phyloP scores from a whole-genome alignment of 2,113 vertebrate genomes.

The Microcebus tavaratra region DNA sequence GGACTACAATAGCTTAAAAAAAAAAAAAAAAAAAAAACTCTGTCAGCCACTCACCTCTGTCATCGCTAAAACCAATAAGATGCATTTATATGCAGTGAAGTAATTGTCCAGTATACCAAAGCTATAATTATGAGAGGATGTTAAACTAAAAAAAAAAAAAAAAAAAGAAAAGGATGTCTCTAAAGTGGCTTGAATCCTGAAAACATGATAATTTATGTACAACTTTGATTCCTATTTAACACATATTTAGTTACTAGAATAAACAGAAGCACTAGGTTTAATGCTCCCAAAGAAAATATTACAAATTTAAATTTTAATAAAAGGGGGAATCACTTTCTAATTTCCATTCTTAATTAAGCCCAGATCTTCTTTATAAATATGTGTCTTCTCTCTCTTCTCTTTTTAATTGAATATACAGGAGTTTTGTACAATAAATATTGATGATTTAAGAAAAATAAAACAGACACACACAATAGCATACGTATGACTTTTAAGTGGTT shows the following conservation, averaged over 20 bases:
- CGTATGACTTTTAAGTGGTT: not conserved
- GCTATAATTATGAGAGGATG: not conserved
- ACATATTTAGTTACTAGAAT: conserved; percentile 48
- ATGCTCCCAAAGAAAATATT: not conserved
- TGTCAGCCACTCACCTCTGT: conserved; percentile 47
- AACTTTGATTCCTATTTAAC: conserved; percentile 59
- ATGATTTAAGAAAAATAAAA: not conserved
- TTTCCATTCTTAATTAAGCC: not conserved
- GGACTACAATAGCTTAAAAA: conserved; percentile 52
- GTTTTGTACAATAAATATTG: not conserved
- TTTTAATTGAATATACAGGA: not conserved
- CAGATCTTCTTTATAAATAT: not conserved
- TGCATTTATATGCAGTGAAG: conserved; percentile 58
- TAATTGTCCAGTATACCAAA: conserved; percentile 55
- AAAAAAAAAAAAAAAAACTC: not conserved
- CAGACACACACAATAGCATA: not conserved
- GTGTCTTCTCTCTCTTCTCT: not conserved
- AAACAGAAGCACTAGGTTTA: not conserved
- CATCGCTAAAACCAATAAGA: conserved; percentile 68
- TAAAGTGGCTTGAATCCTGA: conserved; percentile 47
- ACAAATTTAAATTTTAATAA: not conserved
- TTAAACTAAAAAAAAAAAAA: conserved; percentile 31
- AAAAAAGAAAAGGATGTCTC: not conserved
- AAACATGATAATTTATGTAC: conserved; percentile 59
- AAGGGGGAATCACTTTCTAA: not conserved